Evolutionary conservation across 2,113 vertebrate species (phyloP).

Genomic region (Carettochelys insculpta): DNA sequence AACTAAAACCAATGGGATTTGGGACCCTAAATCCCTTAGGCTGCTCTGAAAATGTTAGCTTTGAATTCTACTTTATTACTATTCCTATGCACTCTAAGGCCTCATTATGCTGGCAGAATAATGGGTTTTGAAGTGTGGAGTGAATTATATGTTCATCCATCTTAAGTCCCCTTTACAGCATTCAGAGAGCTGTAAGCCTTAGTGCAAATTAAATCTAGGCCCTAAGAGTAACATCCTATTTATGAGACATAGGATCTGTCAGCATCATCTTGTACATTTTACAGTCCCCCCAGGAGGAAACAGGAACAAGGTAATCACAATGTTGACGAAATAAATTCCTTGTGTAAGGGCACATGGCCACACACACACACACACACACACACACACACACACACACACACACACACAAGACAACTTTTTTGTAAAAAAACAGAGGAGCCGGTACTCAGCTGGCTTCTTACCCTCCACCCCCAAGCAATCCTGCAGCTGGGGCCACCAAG

Average conservation of each 20-base stretch:
- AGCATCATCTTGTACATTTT: neutral
- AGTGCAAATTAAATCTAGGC: neutral
- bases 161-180: neutral
- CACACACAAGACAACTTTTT: too few relatives aligned
- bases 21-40: neutral
- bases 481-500: too few relatives aligned
- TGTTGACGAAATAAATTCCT: neutral
- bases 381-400: too few relatives aligned
- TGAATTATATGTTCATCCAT: accelerated
- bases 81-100: neutral
- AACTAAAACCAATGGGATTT: neutral
- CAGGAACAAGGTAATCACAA: neutral
- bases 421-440: too few relatives aligned
- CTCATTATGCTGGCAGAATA: neutral
- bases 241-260: neutral
- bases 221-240: neutral
- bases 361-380: too few relatives aligned
- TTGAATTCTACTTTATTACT: neutral
- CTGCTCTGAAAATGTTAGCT: neutral
- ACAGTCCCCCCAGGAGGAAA: neutral
- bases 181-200: neutral
- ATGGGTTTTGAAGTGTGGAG: neutral
- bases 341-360: neutral
- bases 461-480: too few relatives aligned
- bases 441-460: too few relatives aligned